Percentiles rank a stretch among this genome's conserved stretches.
phyloP scores from a whole-genome alignment of 2,113 vertebrate genomes.

The Brachypteracias leptosomus region DNA sequence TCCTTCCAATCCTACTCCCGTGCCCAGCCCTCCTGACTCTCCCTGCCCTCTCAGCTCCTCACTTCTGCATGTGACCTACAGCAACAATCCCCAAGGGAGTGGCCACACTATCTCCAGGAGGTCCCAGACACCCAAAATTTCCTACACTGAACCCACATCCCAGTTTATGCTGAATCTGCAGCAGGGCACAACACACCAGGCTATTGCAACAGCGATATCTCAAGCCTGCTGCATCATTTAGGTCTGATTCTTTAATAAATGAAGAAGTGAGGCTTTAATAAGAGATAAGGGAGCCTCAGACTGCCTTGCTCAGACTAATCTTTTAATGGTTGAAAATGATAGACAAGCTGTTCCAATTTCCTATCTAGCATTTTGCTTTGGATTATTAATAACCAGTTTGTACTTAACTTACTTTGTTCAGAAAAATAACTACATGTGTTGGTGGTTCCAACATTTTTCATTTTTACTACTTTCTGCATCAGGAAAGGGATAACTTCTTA shows the following conservation, averaged over 20 bases:
- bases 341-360: conserved; percentile 28
- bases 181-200: neutral
- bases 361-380: conserved; percentile 26
- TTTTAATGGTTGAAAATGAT: conserved; percentile 33
- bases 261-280: conserved; percentile 9
- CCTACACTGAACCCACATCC: neutral
- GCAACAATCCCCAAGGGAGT: neutral
- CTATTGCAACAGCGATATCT: neutral
- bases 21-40: neutral
- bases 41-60: neutral
- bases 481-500: neutral
- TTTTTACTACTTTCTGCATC: neutral
- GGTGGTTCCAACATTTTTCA: neutral
- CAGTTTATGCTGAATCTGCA: neutral
- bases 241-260: conserved; percentile 33
- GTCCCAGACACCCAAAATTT: neutral
- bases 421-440: conserved; percentile 25
- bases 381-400: conserved; percentile 59
- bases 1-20: neutral
- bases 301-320: neutral
- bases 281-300: neutral
- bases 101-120: neutral
- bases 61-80: neutral
- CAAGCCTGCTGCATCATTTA: neutral
- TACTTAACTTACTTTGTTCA: conserved; percentile 32